Conservation (phyloP, 2,113 vertebrate species). For the Peromyscus polionotus region DNA sequence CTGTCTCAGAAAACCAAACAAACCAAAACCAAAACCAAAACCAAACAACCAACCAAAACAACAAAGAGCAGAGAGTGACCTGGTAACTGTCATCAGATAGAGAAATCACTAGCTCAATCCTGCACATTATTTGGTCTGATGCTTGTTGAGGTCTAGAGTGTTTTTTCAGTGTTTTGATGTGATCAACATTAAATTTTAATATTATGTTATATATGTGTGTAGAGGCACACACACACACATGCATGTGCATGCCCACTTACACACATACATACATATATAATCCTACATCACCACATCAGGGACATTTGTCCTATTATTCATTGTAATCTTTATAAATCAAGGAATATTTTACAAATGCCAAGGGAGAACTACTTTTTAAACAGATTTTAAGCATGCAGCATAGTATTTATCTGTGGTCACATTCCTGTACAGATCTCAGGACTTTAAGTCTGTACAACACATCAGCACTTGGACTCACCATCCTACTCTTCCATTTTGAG, state of each 20-base stretch:
- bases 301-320: background rate
- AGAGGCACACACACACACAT: background rate
- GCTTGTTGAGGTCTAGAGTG: background rate
- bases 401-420: background rate
- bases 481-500: background rate
- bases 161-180: background rate
- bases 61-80: background rate
- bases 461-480: too few relatives aligned
- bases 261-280: background rate
- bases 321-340: background rate
- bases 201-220: background rate
- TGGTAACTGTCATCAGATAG: background rate
- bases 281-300: background rate
- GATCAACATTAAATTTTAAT: background rate
- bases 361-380: background rate
- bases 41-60: background rate
- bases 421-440: background rate
- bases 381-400: background rate
- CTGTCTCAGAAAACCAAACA: background rate
- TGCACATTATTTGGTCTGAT: background rate
- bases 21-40: background rate
- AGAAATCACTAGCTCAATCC: background rate
- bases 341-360: background rate
- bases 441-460: too few relatives aligned
- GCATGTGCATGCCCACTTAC: background rate